Conservation (phyloP, 2,888 invertebrate genomes). For the Diabrotica balteata region DNA sequence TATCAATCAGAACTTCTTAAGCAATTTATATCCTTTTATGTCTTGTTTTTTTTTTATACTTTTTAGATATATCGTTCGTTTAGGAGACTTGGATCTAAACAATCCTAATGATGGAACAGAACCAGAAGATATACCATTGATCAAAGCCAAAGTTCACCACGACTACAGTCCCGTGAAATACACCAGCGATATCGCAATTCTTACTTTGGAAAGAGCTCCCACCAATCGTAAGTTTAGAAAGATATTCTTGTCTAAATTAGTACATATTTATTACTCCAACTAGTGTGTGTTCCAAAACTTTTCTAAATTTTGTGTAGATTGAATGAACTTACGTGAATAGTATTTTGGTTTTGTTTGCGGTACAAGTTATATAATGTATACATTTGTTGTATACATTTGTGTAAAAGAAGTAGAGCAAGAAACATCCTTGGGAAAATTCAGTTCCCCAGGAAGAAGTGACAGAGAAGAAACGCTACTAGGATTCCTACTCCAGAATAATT, state of each 20-base stretch:
- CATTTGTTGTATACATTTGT: too few species aligned
- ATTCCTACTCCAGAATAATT: too few species aligned
- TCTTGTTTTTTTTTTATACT: not conserved
- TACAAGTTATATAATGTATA: too few species aligned
- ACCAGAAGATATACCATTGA: constrained; percentile 69
- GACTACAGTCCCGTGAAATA: constrained; percentile 68
- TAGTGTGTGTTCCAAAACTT: not conserved
- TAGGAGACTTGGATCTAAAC: constrained; percentile 80
- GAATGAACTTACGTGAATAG: too few species aligned
- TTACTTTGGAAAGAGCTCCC: constrained; percentile 64
- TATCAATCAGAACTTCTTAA: too few species aligned
- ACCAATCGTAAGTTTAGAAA: constrained; percentile 48
- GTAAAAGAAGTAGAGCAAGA: too few species aligned
- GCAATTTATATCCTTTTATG: too few species aligned
- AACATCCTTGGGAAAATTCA: too few species aligned
- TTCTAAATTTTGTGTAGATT: too few species aligned
- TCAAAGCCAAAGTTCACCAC: constrained; percentile 70
- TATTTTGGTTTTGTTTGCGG: too few species aligned
- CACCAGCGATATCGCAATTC: constrained; percentile 80
- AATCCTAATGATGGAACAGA: constrained; percentile 69
- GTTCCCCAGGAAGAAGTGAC: too few species aligned
- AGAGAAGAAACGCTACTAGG: too few species aligned
- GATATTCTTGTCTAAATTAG: not conserved
- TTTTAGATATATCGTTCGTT: constrained; percentile 70
- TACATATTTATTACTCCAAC: not conserved